phyloP scores from a whole-genome alignment of 2,797 vertebrate species.

The Pseudocheirus occidentalis region DNA sequence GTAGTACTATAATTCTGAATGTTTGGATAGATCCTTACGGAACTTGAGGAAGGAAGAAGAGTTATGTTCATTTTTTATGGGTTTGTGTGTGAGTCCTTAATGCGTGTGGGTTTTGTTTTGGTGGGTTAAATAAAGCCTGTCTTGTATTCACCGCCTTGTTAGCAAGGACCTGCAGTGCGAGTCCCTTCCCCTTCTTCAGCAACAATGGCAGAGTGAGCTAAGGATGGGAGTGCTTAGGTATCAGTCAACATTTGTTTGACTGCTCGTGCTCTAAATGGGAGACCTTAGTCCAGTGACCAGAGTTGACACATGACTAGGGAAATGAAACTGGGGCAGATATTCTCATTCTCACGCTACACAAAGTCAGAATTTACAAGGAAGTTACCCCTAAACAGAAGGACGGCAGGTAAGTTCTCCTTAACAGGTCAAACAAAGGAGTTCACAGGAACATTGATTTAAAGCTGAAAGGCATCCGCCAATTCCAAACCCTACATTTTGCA shows the following conservation, averaged over 20 bases:
- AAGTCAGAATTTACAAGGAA: background rate
- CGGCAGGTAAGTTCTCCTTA: background rate
- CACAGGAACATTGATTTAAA: background rate
- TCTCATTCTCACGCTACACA: background rate
- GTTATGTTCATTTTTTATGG: background rate
- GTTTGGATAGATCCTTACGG: background rate
- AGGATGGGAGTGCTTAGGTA: background rate
- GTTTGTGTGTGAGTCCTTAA: background rate
- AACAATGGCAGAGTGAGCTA: background rate
- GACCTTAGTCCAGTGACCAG: background rate
- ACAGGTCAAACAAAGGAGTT: background rate
- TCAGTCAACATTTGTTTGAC: background rate
- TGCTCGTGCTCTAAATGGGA: background rate
- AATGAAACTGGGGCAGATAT: background rate
- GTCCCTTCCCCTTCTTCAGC: background rate
- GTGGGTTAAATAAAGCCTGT: background rate
- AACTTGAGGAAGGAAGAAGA: background rate
- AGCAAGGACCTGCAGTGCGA: background rate
- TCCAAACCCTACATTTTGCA: background rate
- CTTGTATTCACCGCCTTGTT: background rate
- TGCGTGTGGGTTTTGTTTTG: too few relatives aligned
- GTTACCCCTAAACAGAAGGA: background rate
- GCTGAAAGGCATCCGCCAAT: background rate
- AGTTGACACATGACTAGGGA: background rate
- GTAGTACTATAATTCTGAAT: background rate